A percentile compares a stretch with the other conserved stretches of the same genome.
These are phyloP conservation scores for Tridacna crocea DNA, from an alignment of 2,888 invertebrate species.

Conservation along the genomic window DNA sequence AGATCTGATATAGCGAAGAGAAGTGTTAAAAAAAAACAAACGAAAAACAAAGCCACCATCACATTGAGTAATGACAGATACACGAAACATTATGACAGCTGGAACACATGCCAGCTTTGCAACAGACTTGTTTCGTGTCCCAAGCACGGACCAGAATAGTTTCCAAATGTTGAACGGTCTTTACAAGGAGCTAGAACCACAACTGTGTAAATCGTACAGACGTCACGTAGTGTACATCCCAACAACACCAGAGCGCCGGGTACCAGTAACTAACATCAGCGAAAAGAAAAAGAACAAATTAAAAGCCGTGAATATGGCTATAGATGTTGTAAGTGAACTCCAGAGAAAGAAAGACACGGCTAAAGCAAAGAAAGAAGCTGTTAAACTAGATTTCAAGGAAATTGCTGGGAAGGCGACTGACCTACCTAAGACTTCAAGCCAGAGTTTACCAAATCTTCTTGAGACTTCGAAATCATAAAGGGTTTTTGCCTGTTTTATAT, in stretches of 20 bases:
- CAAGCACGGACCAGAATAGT: conserved; percentile 23
- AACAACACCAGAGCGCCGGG: conserved; percentile 10
- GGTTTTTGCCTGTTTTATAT: neutral
- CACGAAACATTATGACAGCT: conserved; percentile 12
- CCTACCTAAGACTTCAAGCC: conserved; percentile 25
- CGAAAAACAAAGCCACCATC: no score
- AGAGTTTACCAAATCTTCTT: conserved; percentile 40
- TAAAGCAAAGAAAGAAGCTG: neutral
- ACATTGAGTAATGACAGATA: neutral
- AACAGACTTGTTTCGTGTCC: conserved; percentile 6
- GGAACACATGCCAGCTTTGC: conserved; percentile 14
- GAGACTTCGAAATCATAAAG: conserved; percentile 7
- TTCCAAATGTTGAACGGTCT: conserved; percentile 35
- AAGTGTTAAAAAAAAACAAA: no score
- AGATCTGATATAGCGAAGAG: no score
- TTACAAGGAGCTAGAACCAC: conserved; percentile 49
- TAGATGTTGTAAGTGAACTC: conserved; percentile 44
- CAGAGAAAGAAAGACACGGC: conserved; percentile 30
- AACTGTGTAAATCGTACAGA: conserved; percentile 50
- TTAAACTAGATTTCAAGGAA: conserved; percentile 5
- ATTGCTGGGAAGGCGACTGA: conserved; percentile 9
- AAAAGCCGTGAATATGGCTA: conserved; percentile 37
- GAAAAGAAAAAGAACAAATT: conserved; percentile 36
- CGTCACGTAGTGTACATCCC: conserved; percentile 52
- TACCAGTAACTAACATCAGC: neutral